These are phyloP conservation scores for Planococcus citri DNA, from an alignment of 1,140 invertebrate genomes.

Conservation along the genomic window DNA sequence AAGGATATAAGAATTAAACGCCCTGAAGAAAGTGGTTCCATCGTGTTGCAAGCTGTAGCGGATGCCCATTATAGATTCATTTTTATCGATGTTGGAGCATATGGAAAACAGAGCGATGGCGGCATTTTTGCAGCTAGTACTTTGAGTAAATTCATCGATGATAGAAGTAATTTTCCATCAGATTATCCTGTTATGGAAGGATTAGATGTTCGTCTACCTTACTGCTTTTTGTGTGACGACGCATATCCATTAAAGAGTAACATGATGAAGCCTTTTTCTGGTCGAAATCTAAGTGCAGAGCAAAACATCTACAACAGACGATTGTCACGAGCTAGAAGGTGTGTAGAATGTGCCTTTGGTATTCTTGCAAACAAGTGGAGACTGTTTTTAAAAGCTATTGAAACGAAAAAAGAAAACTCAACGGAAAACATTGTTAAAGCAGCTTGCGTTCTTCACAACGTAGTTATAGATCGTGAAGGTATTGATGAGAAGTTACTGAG, in stretches of 20 bases:
- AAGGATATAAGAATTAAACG: constrained; percentile 23
- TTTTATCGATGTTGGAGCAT: constrained; percentile 21
- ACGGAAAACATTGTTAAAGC: no score
- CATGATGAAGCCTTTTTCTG: constrained; percentile 30
- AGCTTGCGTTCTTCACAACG: no score
- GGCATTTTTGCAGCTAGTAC: constrained; percentile 17
- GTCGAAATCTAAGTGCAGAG: constrained; percentile 21
- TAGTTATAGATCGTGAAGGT: no score
- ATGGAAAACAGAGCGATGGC: constrained; percentile 20
- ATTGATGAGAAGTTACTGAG: no score
- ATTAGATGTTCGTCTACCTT: not conserved
- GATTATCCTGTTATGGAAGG: not conserved
- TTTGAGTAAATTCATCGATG: constrained; percentile 17
- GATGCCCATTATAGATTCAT: constrained; percentile 17
- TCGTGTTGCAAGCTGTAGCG: constrained; percentile 11
- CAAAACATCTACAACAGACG: constrained; percentile 35
- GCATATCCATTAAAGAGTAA: constrained; percentile 33
- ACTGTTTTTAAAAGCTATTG: no score
- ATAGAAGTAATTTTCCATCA: constrained; percentile 2
- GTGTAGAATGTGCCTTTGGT: constrained; percentile 36
- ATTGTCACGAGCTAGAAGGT: constrained; percentile 28
- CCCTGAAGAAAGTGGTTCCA: not conserved
- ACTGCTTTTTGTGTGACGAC: constrained; percentile 32
- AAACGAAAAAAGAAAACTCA: no score
- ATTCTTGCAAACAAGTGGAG: constrained; percentile 30